These are phyloP conservation scores for Aradophagus sp. DNA, from an alignment of 1,140 invertebrate genomes.

Conservation along the genomic window DNA sequence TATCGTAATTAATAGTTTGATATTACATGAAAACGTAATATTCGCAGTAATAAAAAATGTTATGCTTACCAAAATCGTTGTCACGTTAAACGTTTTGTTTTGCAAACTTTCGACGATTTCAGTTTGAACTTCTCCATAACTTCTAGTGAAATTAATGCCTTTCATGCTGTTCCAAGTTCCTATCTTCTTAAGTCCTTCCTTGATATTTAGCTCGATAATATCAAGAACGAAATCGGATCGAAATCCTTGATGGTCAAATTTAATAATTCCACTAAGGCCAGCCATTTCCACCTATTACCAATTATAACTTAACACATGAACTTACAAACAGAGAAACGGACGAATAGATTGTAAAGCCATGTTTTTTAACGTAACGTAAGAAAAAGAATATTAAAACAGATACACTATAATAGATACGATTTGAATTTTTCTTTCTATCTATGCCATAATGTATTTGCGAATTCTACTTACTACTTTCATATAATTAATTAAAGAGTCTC, in stretches of 20 bases:
- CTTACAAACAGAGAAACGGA: too few relatives aligned
- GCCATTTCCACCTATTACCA: slow-evolving; percentile 91
- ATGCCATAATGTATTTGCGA: too few relatives aligned
- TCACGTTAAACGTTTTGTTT: slow-evolving; percentile 94
- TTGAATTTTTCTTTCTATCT: too few relatives aligned
- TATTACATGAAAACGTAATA: too few relatives aligned
- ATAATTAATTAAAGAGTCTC: slow-evolving; percentile 96
- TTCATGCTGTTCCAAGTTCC: slow-evolving; percentile 92
- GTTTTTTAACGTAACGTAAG: too few relatives aligned
- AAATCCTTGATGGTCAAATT: slow-evolving; percentile 95
- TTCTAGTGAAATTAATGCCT: slow-evolving; percentile 92
- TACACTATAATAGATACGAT: too few relatives aligned
- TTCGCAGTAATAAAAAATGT: too few relatives aligned
- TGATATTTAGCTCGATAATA: slow-evolving; percentile 88
- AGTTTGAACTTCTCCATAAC: slow-evolving; percentile 87
- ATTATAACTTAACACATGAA: too few relatives aligned
- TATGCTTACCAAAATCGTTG: slow-evolving; percentile 88
- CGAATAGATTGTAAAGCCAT: too few relatives aligned
- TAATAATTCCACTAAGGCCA: slow-evolving; percentile 93
- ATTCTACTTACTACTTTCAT: slow-evolving; percentile 96
- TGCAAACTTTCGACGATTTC: slow-evolving; percentile 90
- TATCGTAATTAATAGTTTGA: slow-evolving; percentile 4
- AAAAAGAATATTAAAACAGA: too few relatives aligned
- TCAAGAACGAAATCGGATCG: slow-evolving; percentile 92
- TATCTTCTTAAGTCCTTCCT: slow-evolving; percentile 87